These are phyloP conservation scores for Ficedula albicollis DNA, from an alignment of 2,797 vertebrate species.

Conservation along the genomic window DNA sequence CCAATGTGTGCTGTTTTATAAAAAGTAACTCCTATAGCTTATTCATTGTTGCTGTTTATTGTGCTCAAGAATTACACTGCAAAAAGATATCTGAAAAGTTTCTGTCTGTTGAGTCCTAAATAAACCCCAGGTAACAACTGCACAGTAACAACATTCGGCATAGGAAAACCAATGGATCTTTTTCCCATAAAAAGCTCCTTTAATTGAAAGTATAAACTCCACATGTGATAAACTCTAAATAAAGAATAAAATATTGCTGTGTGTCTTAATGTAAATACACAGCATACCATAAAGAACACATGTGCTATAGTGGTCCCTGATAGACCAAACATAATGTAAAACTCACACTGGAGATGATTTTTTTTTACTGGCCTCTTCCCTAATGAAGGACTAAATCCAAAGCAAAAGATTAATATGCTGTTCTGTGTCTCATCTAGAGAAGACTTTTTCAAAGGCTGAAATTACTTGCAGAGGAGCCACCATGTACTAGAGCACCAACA, in stretches of 20 bases:
- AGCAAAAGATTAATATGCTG: background rate
- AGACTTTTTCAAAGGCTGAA: background rate
- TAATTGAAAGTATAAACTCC: background rate
- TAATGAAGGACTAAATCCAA: background rate
- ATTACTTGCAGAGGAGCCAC: background rate
- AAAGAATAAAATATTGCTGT: background rate
- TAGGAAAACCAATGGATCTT: background rate
- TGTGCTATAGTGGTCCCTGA: background rate
- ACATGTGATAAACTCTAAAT: background rate
- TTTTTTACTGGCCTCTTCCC: background rate
- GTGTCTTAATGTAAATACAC: background rate
- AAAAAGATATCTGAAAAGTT: background rate
- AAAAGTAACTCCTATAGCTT: background rate
- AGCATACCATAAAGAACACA: background rate
- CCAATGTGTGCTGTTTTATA: background rate
- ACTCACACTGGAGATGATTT: background rate
- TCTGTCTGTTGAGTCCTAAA: background rate
- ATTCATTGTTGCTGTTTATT: background rate
- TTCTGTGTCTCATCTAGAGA: background rate
- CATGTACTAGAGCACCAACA: background rate
- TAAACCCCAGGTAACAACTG: background rate
- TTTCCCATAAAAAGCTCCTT: background rate
- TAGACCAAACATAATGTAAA: background rate
- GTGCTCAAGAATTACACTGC: background rate
- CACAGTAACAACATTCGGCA: background rate